Evolutionary conservation across 2,797 vertebrate species (phyloP).

Genomic region (Chanos chanos): DNA sequence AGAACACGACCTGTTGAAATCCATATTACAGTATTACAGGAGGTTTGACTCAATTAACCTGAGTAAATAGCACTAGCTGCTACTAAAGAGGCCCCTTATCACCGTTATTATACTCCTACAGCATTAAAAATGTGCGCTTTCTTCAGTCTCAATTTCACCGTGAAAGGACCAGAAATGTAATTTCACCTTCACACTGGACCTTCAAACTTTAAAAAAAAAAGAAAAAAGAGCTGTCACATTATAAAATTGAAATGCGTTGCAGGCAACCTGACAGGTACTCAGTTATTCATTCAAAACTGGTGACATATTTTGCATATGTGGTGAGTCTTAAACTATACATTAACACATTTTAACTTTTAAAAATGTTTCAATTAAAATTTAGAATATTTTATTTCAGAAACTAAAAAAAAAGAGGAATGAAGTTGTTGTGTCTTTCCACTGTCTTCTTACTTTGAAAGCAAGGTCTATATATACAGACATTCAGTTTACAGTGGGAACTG

Average conservation of each 20-base stretch:
- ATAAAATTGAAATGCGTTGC: too few relatives aligned
- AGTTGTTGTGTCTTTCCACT: slow-evolving; percentile 10
- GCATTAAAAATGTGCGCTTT: slow-evolving; percentile 27
- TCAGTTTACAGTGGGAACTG: slow-evolving; percentile 23
- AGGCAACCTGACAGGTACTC: too few relatives aligned
- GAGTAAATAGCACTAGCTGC: slow-evolving; percentile 54
- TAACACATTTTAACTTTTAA: too few relatives aligned
- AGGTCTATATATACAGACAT: slow-evolving; percentile 37
- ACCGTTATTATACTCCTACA: slow-evolving; percentile 22
- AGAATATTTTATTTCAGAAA: too few relatives aligned
- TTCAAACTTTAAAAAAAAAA: too few relatives aligned
- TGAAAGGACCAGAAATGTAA: too few relatives aligned
- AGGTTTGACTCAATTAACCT: slow-evolving; percentile 51
- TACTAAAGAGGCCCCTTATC: slow-evolving; percentile 50
- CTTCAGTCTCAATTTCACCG: too few relatives aligned
- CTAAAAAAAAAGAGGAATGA: background rate
- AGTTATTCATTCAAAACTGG: slow-evolving; percentile 10
- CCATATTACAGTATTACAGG: slow-evolving; percentile 44
- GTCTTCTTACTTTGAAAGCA: slow-evolving; percentile 9
- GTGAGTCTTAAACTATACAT: too few relatives aligned
- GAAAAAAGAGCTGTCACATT: too few relatives aligned
- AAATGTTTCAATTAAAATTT: background rate
- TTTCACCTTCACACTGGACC: slow-evolving; percentile 2
- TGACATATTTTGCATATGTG: too few relatives aligned
- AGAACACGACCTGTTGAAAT: slow-evolving; percentile 56